phyloP scores from a whole-genome alignment of 2,888 invertebrate species.

The Harpalus rufipes region DNA sequence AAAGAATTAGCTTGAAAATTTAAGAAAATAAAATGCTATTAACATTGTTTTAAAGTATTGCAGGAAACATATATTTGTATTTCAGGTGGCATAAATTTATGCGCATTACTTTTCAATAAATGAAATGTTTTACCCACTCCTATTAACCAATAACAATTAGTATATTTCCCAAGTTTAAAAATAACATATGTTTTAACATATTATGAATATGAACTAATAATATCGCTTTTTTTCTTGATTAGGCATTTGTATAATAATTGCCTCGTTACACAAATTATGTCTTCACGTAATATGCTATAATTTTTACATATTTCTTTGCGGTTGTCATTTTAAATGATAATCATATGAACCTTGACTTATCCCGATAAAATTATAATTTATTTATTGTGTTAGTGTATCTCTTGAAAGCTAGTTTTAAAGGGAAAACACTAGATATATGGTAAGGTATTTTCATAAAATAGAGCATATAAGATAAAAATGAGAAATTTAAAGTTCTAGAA shows the following conservation, averaged over 20 bases:
- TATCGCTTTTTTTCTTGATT: conserved; percentile 1
- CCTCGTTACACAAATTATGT: conserved; percentile 6
- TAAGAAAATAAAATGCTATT: not conserved
- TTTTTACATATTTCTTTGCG: conserved; percentile 27
- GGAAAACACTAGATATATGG: not conserved
- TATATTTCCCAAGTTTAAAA: not conserved
- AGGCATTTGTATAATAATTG: conserved; percentile 19
- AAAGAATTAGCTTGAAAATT: not conserved
- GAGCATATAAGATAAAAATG: not conserved
- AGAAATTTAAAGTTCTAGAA: too few relatives aligned
- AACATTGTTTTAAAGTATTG: not conserved
- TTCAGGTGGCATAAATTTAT: not conserved
- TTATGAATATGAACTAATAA: conserved; percentile 17
- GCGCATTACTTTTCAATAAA: not conserved
- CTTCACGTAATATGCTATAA: not conserved
- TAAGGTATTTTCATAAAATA: not conserved
- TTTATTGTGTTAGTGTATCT: conserved; percentile 15
- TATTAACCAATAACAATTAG: not conserved
- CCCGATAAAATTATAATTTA: conserved; percentile 22
- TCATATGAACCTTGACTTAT: conserved; percentile 1
- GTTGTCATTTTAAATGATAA: conserved; percentile 8
- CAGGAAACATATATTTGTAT: not conserved
- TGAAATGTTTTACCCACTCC: too few relatives aligned
- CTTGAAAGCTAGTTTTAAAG: not conserved
- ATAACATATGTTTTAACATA: not conserved